A percentile compares a stretch with the other conserved stretches of the same genome.
These are phyloP conservation scores for Pelvicachromis taeniatus DNA, from an alignment of 2,113 vertebrate genomes.

Conservation along the genomic window DNA sequence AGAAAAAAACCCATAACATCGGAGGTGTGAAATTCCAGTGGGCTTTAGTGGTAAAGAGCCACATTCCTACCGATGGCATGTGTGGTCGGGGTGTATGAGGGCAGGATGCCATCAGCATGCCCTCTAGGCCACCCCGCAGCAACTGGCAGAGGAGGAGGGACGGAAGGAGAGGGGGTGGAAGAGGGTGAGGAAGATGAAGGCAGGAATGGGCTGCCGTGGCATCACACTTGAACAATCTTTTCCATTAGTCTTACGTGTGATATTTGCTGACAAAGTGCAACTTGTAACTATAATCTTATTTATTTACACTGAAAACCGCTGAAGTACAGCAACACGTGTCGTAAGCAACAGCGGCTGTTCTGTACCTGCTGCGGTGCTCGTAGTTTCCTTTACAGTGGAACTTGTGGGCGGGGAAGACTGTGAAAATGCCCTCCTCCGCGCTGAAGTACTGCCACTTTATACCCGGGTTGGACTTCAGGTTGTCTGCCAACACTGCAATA, in stretches of 20 bases:
- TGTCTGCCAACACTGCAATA: conserved; percentile 89
- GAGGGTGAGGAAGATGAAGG: not conserved
- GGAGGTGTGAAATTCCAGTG: conserved; percentile 65
- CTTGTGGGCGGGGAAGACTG: conserved; percentile 96
- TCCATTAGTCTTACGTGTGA: not conserved
- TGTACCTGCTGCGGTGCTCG: conserved; percentile 95
- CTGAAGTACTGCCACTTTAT: conserved; percentile 99
- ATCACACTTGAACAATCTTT: not conserved
- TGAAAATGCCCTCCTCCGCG: conserved; percentile 98
- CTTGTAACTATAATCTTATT: not conserved
- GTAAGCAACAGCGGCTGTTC: not conserved
- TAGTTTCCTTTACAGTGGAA: conserved; percentile 95
- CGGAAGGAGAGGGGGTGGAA: not conserved
- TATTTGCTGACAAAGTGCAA: not conserved
- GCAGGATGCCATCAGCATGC: conserved; percentile 42
- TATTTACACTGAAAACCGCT: not conserved
- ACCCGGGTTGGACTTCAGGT: conserved; percentile 97
- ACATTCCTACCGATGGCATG: conserved; percentile 63
- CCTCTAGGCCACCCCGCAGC: conserved; percentile 47
- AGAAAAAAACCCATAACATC: conserved; percentile 36
- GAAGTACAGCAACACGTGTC: not conserved
- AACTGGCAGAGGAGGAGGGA: not conserved
- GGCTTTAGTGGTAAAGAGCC: conserved; percentile 44
- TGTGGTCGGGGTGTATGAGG: conserved; percentile 47
- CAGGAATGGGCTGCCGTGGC: not conserved